These are phyloP conservation scores for Bubo blakistoni DNA, from an alignment of 2,113 vertebrate species.

Conservation along the genomic window DNA sequence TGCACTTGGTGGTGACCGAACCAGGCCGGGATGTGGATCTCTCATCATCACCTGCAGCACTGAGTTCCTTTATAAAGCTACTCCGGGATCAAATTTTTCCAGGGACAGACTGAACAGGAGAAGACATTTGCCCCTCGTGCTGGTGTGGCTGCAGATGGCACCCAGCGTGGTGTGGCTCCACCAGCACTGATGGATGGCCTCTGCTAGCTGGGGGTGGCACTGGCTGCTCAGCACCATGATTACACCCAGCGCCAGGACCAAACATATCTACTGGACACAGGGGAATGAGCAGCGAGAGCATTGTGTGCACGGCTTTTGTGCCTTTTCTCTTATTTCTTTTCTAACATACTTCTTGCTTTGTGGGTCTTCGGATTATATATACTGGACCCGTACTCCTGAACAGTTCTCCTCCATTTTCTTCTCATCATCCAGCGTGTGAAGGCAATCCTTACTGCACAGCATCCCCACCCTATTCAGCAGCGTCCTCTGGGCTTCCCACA, in stretches of 20 bases:
- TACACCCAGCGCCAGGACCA: background rate
- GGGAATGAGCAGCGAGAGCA: background rate
- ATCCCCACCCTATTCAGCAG: background rate
- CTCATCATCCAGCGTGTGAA: background rate
- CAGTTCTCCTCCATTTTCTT: background rate
- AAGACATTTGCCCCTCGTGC: background rate
- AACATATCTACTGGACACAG: accelerated
- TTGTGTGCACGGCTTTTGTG: background rate
- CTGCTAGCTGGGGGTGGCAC: too few relatives aligned
- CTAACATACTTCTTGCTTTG: background rate
- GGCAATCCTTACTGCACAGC: background rate
- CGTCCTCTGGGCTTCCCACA: background rate
- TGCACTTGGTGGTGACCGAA: background rate
- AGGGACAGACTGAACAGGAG: background rate
- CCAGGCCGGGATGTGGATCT: background rate
- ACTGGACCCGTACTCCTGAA: background rate
- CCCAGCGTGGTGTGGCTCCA: background rate
- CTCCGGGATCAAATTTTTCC: background rate
- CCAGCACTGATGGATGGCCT: background rate
- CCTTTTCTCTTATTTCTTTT: background rate
- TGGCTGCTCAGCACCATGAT: background rate
- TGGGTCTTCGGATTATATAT: accelerated
- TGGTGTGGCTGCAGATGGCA: background rate
- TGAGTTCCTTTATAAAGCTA: background rate
- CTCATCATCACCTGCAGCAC: background rate